phyloP scores from a whole-genome alignment of 2,888 invertebrate genomes.

The Volucella inflata region DNA sequence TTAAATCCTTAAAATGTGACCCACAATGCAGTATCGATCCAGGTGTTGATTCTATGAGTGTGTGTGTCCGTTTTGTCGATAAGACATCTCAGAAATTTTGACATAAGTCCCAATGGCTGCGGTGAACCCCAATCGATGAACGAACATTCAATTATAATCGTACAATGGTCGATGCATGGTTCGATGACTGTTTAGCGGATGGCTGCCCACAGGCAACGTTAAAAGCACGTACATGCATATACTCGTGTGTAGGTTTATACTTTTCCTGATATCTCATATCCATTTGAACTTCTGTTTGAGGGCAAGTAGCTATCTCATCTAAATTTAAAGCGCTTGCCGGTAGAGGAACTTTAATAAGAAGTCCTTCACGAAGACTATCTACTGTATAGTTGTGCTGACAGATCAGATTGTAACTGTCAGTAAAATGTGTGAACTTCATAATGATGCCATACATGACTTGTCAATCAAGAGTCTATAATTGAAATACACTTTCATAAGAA shows the following conservation, averaged over 20 bases:
- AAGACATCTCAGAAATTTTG: not conserved
- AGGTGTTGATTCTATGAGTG: no score
- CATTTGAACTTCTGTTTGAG: not conserved
- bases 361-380: no score
- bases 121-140: not conserved
- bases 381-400: no score
- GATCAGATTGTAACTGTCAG: no score
- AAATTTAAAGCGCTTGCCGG: not conserved
- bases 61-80: no score
- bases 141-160: slow-evolving; percentile 22
- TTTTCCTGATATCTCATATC: not conserved
- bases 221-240: not conserved
- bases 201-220: slow-evolving; percentile 20
- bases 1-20: slow-evolving; percentile 1
- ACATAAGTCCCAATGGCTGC: not conserved
- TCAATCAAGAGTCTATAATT: no score
- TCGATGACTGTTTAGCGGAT: slow-evolving; percentile 37
- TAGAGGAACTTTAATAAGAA: no score
- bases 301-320: not conserved
- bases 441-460: no score
- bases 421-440: no score
- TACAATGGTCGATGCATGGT: slow-evolving; percentile 2
- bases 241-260: not conserved
- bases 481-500: no score
- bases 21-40: no score